Evolutionary conservation across 1,140 invertebrate genomes (phyloP).

Genomic region (Drosophila tsacasi): DNA sequence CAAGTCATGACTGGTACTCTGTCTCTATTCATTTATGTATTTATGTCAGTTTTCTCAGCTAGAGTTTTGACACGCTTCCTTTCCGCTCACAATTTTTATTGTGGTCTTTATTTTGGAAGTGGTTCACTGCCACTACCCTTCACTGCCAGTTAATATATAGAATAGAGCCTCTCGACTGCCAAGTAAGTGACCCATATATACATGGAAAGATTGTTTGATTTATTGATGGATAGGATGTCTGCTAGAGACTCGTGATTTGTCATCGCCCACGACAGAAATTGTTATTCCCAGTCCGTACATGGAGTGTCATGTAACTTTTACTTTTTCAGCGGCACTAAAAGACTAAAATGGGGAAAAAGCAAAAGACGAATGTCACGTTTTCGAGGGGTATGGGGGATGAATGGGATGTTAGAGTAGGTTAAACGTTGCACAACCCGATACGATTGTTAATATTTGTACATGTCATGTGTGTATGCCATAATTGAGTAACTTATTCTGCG

Average conservation of each 20-base stretch:
- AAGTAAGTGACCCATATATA: constrained; percentile 50
- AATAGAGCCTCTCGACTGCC: constrained; percentile 3
- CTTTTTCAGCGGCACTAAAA: constrained; percentile 52
- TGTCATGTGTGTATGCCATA: constrained; percentile 55
- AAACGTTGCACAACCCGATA: constrained; percentile 58
- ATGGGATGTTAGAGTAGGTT: constrained; percentile 23
- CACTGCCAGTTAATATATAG: not conserved
- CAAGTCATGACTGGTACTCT: not conserved
- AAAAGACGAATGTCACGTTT: constrained; percentile 64
- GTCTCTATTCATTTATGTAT: not conserved
- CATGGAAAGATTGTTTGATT: constrained; percentile 44
- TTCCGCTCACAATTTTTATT: not conserved
- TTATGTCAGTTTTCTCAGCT: not conserved
- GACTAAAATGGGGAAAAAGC: constrained; percentile 33
- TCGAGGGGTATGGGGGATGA: not conserved
- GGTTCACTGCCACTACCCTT: not conserved
- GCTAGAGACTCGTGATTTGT: constrained; percentile 28
- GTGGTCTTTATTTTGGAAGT: not conserved
- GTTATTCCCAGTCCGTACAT: constrained; percentile 41
- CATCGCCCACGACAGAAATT: constrained; percentile 53
- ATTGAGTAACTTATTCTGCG: constrained; percentile 47
- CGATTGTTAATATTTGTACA: constrained; percentile 69
- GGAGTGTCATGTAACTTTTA: constrained; percentile 77
- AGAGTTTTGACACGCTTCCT: not conserved
- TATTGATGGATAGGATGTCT: constrained; percentile 26